Evolutionary conservation across 2,888 invertebrate genomes (phyloP), one percentile per base, ranked within the genome.

Genomic region (Thelaira solivaga): DNA sequence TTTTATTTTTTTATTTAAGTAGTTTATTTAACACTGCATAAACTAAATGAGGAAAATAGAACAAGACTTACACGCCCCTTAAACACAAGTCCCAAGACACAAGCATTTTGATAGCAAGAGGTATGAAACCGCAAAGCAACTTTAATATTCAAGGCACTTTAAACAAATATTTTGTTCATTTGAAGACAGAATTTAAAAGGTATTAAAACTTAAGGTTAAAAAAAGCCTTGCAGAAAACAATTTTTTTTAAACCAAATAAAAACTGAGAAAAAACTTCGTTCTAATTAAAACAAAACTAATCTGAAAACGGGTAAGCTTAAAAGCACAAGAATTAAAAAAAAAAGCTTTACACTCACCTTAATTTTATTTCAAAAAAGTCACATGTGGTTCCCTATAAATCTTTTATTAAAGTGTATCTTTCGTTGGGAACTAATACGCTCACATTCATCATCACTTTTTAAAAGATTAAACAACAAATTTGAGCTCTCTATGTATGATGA

Each of bases 1-100:
- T n/a, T n/a, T n/a, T n/a, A n/a, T n/a, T 47, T 36, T 26, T 34
- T 43, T 45, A 69, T 41, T 72, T 43, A 39, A 57, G 22, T 49
- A 59, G 47, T 59, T 68, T 57, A 69, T 49, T 59, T 69, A 39
- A 39, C 71, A 72, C 53, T 43, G 36, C 18, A 34, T 31, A 53
- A 45, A 39, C 5, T 47, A 13, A 13, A 22, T 31, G 39, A 53
- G 10, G 13, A 55, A 57, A 47, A 18, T 47, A 26, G 10, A 47
- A 43, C 29, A 8, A 18, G 20, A 29, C 26, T 26, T 20, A 13
- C 24, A 36, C 59, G 22, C 59, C 29, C 31, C 29, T 24, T 20
- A 34, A 53, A 34, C 53, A 53, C 31, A 26, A 24, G 24, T 34
- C 34, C 13, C 41, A 22, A 26, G 34, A 18, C 51, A 34, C n/a